Conservation (phyloP, 2,888 invertebrate genomes). For the Caenorhabditis sp. region DNA sequence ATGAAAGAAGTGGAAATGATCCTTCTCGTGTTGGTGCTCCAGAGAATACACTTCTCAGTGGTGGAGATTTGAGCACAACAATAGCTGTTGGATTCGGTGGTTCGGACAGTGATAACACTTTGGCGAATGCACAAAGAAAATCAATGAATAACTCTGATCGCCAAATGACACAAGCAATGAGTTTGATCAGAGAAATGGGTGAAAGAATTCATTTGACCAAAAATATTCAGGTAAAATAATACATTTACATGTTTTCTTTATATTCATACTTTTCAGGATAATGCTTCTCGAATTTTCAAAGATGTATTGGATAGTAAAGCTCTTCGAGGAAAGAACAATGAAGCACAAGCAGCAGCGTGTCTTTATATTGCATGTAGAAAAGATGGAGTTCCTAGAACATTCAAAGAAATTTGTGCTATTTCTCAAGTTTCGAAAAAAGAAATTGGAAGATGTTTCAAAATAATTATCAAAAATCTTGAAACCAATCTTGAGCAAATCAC, state of each 20-base stretch:
- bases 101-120: constrained; percentile 73
- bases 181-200: constrained; percentile 97
- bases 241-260: too few species aligned
- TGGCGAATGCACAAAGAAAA: constrained; percentile 73
- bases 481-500: constrained; percentile 97
- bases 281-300: constrained; percentile 95
- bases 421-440: constrained; percentile 95
- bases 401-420: constrained; percentile 97
- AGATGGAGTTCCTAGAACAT: constrained; percentile 96
- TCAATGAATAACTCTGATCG: constrained; percentile 88
- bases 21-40: constrained; percentile 99
- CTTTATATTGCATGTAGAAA: constrained; percentile 98
- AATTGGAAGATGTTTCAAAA: constrained; percentile 93
- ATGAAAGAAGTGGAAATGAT: constrained; percentile 87
- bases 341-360: constrained; percentile 90
- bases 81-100: constrained; percentile 77
- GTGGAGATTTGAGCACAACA: constrained; percentile 94
- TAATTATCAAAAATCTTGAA: constrained; percentile 92
- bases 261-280: constrained; percentile 76
- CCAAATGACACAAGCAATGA: constrained; percentile 91
- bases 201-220: constrained; percentile 95
- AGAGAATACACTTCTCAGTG: constrained; percentile 92
- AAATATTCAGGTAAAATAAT: constrained; percentile 82
- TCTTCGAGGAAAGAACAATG: constrained; percentile 62
- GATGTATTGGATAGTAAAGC: constrained; percentile 75